Evolutionary conservation across 2,888 invertebrate species (phyloP).

Genomic region (Dynastes hyllus): DNA sequence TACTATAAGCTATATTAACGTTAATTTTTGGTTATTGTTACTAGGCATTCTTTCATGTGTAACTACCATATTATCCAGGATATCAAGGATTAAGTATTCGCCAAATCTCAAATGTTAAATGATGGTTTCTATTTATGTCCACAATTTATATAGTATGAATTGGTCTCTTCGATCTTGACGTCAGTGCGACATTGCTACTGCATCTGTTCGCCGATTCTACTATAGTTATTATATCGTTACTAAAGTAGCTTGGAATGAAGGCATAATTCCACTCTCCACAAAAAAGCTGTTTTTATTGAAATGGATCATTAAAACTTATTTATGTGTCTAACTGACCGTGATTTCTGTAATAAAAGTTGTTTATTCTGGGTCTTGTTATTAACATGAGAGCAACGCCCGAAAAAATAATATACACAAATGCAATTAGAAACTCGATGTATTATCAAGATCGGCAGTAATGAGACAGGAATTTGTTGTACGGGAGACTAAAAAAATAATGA

Average conservation of each 20-base stretch:
- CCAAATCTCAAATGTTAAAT: too few relatives aligned
- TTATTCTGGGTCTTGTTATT: conserved; percentile 6
- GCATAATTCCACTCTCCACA: not conserved
- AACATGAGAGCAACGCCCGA: conserved; percentile 28
- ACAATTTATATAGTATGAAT: too few relatives aligned
- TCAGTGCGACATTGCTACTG: too few relatives aligned
- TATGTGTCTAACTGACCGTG: not conserved
- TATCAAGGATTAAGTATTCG: too few relatives aligned
- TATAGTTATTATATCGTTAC: not conserved
- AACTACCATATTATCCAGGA: too few relatives aligned
- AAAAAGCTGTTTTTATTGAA: not conserved
- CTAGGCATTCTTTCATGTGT: too few relatives aligned
- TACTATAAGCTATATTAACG: too few relatives aligned
- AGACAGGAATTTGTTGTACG: not conserved
- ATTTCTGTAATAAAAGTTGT: conserved; percentile 23
- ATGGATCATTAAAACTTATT: conserved; percentile 32
- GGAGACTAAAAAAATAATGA: conserved; percentile 16
- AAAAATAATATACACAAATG: conserved; percentile 7
- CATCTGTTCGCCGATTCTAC: not conserved
- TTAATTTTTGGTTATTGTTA: too few relatives aligned
- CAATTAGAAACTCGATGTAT: conserved; percentile 14
- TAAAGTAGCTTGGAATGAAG: not conserved
- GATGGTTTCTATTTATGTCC: too few relatives aligned
- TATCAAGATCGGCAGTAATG: conserved; percentile 19
- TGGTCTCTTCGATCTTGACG: too few relatives aligned